Percentiles rank a stretch among this genome's conserved stretches.
These are phyloP conservation scores for Ichneumoninae sp. DNA, from an alignment of 2,888 invertebrate genomes.

Conservation along the genomic window DNA sequence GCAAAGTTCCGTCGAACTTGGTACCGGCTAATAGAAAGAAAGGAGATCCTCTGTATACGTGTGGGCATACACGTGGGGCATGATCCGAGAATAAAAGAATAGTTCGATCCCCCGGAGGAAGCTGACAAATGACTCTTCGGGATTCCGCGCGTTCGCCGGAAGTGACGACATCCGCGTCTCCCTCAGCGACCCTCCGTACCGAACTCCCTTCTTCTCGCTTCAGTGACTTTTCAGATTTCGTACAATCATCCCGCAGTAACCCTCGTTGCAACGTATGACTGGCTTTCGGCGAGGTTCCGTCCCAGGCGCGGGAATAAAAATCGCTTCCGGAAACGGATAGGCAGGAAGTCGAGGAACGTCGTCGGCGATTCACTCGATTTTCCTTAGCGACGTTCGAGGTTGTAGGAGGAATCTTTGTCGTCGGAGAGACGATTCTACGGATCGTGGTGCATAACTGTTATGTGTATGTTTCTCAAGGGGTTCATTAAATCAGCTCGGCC, in stretches of 20 bases:
- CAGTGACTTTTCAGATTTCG: constrained; percentile 82
- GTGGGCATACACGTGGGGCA: neutral
- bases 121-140: constrained; percentile 80
- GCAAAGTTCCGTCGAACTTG: constrained; percentile 59
- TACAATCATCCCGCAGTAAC: constrained; percentile 76
- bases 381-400: constrained; percentile 5
- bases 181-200: constrained; percentile 14
- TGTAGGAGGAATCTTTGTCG: constrained; percentile 22
- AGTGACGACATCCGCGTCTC: constrained; percentile 74
- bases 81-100: constrained; percentile 61
- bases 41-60: constrained; percentile 8
- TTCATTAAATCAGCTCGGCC: constrained; percentile 72
- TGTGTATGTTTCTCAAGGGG: constrained; percentile 70
- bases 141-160: constrained; percentile 78
- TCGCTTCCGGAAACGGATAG: constrained; percentile 79
- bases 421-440: neutral
- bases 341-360: constrained; percentile 76
- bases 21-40: constrained; percentile 40
- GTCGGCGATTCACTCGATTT: constrained; percentile 62
- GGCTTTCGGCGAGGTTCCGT: constrained; percentile 44
- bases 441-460: neutral
- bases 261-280: constrained; percentile 39
- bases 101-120: constrained; percentile 54
- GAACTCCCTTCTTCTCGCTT: constrained; percentile 70
- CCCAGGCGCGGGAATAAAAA: constrained; percentile 72